These are phyloP conservation scores for Accipiter virgatus DNA, from an alignment of 2,113 vertebrate genomes.

Conservation along the genomic window DNA sequence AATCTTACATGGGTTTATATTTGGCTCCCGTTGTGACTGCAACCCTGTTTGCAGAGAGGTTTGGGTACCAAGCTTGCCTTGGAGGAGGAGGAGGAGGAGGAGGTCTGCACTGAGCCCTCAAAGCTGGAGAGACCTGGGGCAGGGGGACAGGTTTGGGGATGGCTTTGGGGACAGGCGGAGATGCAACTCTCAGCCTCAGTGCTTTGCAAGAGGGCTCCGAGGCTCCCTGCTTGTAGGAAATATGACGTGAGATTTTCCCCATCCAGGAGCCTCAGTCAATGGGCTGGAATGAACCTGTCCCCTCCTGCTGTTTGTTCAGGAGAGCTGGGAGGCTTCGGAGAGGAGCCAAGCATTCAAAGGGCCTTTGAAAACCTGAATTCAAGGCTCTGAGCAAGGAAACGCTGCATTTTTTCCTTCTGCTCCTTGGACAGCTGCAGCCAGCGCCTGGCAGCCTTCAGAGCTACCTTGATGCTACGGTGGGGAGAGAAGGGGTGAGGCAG, in stretches of 20 bases:
- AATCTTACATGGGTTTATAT: not conserved
- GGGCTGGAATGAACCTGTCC: constrained; percentile 10
- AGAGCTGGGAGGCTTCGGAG: not conserved
- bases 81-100: not conserved
- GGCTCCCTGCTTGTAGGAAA: not conserved
- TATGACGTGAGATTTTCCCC: not conserved
- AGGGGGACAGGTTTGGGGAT: not conserved
- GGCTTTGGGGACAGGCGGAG: not conserved
- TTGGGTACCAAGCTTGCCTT: not conserved
- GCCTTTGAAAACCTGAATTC: constrained; percentile 53
- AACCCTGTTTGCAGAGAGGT: not conserved
- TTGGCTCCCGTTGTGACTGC: not conserved
- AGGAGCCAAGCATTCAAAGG: not conserved
- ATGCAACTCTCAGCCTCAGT: not conserved
- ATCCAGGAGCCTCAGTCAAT: not conserved
- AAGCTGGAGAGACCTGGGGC: not conserved
- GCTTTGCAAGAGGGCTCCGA: not conserved
- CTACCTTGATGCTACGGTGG: not conserved
- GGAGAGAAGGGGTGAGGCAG: not conserved
- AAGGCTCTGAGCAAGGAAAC: constrained; percentile 35
- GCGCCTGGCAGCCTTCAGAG: not conserved
- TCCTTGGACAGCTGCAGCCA: constrained; percentile 19
- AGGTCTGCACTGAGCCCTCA: not conserved
- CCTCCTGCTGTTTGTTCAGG: constrained; percentile 35
- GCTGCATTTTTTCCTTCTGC: not conserved